Base-by-base conservation (phyloP, 2,888 invertebrate species). In the Mongoloraphidia duomilia region DNA sequence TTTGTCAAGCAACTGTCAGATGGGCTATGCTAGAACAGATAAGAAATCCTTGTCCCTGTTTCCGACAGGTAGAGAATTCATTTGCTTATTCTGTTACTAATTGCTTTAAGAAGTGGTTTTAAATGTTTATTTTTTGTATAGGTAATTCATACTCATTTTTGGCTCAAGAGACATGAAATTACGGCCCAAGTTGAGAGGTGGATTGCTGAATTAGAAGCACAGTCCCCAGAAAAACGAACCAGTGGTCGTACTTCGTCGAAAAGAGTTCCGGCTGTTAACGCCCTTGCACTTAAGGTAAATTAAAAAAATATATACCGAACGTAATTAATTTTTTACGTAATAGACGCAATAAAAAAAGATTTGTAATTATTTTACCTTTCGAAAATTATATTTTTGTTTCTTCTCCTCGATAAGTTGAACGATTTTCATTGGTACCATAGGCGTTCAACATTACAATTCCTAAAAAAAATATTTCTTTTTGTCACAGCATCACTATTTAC, bases 1-100 rank as follows among this genome's bases (percentile, higher is more conserved):
- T 95, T 61, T 85, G 89, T 68, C 91, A 93, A 70, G 93, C 93
- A 9, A 91, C 90, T 56, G 91, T 90, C 54, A 83, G 90, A 64
- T 95, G 93, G 94, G 94, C 91, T 55, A 94, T 95, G 91, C 74
- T 95, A 54, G 93, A 95, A 69, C 92, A 92, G 66, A 79, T 95
- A 56, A 72, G 84, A 51, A 86, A 86, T 69, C 91, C 94, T 6
- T 87, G 87, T 64, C 83, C 88, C 39, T 92, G 92, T 70, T 94
- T 95, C 67, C 86, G 84, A 68, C 87, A 92, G 72, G 88, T 86
- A 63, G 62, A 6, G 26, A 9, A 45, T 17, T 8, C 41, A 17
- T 36, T 12, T 12, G 14, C n/a, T 34, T 13, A 13, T 44, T 37
- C 9, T n/a, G 13, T 48, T 9, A 34, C 10, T 33, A 13, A 14